These are phyloP conservation scores for Megaptera novaeangliae DNA, from an alignment of 2,113 vertebrate genomes.

Conservation along the genomic window DNA sequence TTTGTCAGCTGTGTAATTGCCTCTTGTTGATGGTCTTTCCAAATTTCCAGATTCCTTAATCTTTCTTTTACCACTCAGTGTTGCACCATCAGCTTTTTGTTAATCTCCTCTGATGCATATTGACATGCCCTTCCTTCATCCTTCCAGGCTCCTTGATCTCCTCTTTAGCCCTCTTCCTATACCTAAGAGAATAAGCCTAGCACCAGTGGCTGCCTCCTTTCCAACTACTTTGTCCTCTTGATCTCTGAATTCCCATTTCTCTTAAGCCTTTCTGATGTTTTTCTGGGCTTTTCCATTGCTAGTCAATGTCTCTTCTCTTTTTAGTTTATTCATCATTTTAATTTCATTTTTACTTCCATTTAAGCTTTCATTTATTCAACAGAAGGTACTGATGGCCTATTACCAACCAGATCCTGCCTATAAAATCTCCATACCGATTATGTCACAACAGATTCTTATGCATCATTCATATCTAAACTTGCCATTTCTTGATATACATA, in stretches of 20 bases:
- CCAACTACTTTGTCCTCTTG: not conserved
- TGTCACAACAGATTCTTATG: not conserved
- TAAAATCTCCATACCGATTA: not conserved
- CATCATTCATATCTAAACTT: not conserved
- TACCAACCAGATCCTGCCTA: not conserved
- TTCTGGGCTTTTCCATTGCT: not conserved
- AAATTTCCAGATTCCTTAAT: not conserved
- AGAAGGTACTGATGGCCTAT: not conserved
- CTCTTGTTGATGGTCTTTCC: not conserved
- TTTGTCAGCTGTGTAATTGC: not conserved
- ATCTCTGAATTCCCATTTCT: not conserved
- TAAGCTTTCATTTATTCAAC: not conserved
- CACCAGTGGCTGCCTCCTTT: not conserved
- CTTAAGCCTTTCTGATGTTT: not conserved
- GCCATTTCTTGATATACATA: not conserved
- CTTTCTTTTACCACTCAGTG: not conserved
- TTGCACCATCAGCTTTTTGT: not conserved
- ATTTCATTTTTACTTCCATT: not conserved
- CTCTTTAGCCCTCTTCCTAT: not conserved
- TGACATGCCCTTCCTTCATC: not conserved
- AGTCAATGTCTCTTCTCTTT: not conserved
- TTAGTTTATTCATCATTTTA: not conserved
- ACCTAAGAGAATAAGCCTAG: not conserved
- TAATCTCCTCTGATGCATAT: not conserved
- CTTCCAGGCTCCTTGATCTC: not conserved